Base-by-base conservation (phyloP, 53 echinoderm and acorn worm genomes). In the Paracentrotus lividus region DNA sequence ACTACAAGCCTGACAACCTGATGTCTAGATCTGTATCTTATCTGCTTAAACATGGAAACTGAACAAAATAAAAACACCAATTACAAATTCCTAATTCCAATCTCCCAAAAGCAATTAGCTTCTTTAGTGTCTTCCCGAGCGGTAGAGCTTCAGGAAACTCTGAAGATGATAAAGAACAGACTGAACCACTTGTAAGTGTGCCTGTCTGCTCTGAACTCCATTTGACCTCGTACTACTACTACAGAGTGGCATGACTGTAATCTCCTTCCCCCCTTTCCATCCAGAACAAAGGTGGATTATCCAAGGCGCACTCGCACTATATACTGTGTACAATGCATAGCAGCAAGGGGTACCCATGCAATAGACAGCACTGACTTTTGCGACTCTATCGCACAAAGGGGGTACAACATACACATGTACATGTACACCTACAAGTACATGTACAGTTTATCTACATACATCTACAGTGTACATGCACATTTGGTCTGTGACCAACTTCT, bases 51-150 rank as follows among this genome's bases (percentile, higher is more conserved):
- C 31, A 24, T 59, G 23, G 20, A 24, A 23, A 64, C 3, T 4
- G 10, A 72, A 72, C 40, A 72, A 4, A 72, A 36, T 38, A 36
- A 38, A 72, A 31, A 85, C 85, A 85, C 44, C 40, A 77, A 77
- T 85, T 85, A 85, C 49, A 85, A 49, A 13, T 85, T 85, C 51
- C 85, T 51, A 49, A 85, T 49, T 85, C 29, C 34, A 3, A 85
- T 44, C 51, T n/a, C 85, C 26, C 27, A 26, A 85, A 85, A 85
- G 34, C 51, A 49, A 85, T 85, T 85, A 85, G 47, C 85, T 85
- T 26, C n/a, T 29, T 49, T 85, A 77, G 42, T 27, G 27, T 85
- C 49, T 49, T 47, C 85, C 85, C 85, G 47, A 2, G 49, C 43
- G 23, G 42, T 21, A 15, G 51, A 85, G 47, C 51, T 31, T 47